Conservation (phyloP, 2,113 vertebrate genomes). For the Lanius ludovicianus region DNA sequence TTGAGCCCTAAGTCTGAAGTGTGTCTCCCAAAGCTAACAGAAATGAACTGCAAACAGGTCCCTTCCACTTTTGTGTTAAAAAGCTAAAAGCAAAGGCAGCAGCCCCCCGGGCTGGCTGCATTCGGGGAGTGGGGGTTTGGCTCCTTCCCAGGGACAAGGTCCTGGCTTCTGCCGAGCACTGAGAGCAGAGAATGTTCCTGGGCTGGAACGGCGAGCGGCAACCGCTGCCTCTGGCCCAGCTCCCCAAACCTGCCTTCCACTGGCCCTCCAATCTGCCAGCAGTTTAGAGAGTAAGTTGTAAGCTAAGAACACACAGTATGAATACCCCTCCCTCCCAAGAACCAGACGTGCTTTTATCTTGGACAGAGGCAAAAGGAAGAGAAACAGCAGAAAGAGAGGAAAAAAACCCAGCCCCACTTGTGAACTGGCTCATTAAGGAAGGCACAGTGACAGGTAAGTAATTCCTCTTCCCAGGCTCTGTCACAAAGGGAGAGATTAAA, state of each 20-base stretch:
- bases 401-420: slow-evolving; percentile 27
- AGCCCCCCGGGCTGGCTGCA: slow-evolving; percentile 59
- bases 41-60: background rate
- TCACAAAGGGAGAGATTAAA: slow-evolving; percentile 47
- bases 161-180: slow-evolving; percentile 77
- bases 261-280: slow-evolving; percentile 63
- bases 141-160: slow-evolving; percentile 76
- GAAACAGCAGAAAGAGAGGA: slow-evolving; percentile 28
- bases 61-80: background rate
- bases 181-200: slow-evolving; percentile 77
- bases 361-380: slow-evolving; percentile 52
- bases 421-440: slow-evolving; percentile 54
- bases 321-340: slow-evolving; percentile 33
- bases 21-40: background rate
- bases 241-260: slow-evolving; percentile 67
- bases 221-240: slow-evolving; percentile 67
- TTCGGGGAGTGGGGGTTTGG: slow-evolving; percentile 65
- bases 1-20: background rate
- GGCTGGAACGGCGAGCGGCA: slow-evolving; percentile 73
- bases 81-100: background rate
- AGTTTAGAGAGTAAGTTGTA: slow-evolving; percentile 5
- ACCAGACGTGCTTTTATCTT: slow-evolving; percentile 46
- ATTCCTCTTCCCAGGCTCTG: slow-evolving; percentile 48
- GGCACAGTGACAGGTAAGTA: slow-evolving; percentile 57
- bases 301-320: slow-evolving; percentile 57